Percentiles rank a stretch among this genome's conserved stretches.
These are phyloP conservation scores for Myoxocephalus aenaeus DNA, from an alignment of 2,797 vertebrate genomes.

Conservation along the genomic window DNA sequence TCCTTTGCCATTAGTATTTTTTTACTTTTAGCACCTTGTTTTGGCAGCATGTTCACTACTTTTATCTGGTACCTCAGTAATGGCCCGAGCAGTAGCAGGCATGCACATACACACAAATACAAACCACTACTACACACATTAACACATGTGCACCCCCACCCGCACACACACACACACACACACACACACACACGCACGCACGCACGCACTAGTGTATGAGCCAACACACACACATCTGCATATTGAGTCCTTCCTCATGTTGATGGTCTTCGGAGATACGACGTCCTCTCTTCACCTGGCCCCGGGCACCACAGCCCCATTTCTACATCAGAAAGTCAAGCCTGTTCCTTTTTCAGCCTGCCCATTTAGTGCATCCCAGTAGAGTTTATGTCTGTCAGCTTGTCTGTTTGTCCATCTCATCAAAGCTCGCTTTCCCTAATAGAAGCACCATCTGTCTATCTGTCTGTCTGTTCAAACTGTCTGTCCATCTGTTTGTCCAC, in stretches of 20 bases:
- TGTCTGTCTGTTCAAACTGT: constrained; percentile 66
- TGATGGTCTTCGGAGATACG: constrained; percentile 68
- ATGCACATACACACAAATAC: not conserved
- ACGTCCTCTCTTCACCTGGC: constrained; percentile 67
- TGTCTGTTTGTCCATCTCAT: constrained; percentile 62
- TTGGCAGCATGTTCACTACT: constrained; percentile 74
- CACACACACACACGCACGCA: not conserved
- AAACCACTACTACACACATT: constrained; percentile 10
- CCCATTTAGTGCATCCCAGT: constrained; percentile 68
- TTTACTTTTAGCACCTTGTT: constrained; percentile 81
- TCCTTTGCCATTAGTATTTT: constrained; percentile 66
- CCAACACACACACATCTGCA: not conserved
- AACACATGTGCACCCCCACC: not conserved
- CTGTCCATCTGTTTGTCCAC: constrained; percentile 69
- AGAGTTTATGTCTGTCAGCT: constrained; percentile 65
- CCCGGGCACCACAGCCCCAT: constrained; percentile 54
- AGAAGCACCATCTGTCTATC: constrained; percentile 70
- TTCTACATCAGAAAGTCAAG: constrained; percentile 70
- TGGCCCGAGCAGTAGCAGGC: constrained; percentile 60
- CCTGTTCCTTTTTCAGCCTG: constrained; percentile 54
- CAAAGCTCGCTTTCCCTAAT: constrained; percentile 65
- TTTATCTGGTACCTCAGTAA: constrained; percentile 71
- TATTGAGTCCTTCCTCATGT: constrained; percentile 62
- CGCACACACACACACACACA: not conserved
- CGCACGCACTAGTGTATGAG: not conserved